Percentiles rank a stretch among this genome's conserved stretches.
These are phyloP conservation scores for Choreutis nemorana DNA, from an alignment of 2,888 invertebrate species.

Conservation along the genomic window DNA sequence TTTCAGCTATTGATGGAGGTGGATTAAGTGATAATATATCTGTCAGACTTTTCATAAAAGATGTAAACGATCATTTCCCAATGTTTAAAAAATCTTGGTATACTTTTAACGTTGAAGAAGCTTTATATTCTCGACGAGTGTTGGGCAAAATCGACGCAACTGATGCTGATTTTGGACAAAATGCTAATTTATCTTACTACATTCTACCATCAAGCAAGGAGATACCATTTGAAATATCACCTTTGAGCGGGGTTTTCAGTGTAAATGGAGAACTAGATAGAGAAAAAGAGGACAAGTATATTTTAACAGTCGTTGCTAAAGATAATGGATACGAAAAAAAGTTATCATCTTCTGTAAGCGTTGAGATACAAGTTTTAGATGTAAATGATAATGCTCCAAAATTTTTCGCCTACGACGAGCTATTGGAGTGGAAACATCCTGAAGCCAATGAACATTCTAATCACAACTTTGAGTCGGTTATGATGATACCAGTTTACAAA, in stretches of 20 bases:
- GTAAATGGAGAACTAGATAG: slow-evolving; percentile 81
- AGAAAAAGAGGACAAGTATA: slow-evolving; percentile 74
- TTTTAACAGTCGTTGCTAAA: slow-evolving; percentile 74
- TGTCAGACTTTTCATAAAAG: slow-evolving; percentile 76
- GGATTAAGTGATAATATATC: slow-evolving; percentile 75
- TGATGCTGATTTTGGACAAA: slow-evolving; percentile 82
- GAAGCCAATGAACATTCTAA: slow-evolving; percentile 54
- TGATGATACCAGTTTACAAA: slow-evolving; percentile 76
- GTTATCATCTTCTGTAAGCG: slow-evolving; percentile 76
- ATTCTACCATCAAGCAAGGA: slow-evolving; percentile 57
- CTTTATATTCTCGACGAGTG: slow-evolving; percentile 73
- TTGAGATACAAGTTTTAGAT: slow-evolving; percentile 83
- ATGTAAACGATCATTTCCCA: slow-evolving; percentile 86
- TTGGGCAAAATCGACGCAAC: slow-evolving; percentile 80
- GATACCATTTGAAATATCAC: slow-evolving; percentile 75
- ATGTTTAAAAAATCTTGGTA: slow-evolving; percentile 85
- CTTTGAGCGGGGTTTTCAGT: slow-evolving; percentile 72
- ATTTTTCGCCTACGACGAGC: slow-evolving; percentile 80
- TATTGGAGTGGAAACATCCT: slow-evolving; percentile 54
- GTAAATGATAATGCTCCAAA: slow-evolving; percentile 85
- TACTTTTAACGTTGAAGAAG: slow-evolving; percentile 83
- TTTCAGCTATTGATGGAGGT: slow-evolving; percentile 80
- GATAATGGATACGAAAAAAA: slow-evolving; percentile 74
- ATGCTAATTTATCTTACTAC: slow-evolving; percentile 79
- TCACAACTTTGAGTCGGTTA: slow-evolving; percentile 59